Evolutionary conservation across 2,888 invertebrate species (phyloP).

Genomic region (Rhagonycha lutea): DNA sequence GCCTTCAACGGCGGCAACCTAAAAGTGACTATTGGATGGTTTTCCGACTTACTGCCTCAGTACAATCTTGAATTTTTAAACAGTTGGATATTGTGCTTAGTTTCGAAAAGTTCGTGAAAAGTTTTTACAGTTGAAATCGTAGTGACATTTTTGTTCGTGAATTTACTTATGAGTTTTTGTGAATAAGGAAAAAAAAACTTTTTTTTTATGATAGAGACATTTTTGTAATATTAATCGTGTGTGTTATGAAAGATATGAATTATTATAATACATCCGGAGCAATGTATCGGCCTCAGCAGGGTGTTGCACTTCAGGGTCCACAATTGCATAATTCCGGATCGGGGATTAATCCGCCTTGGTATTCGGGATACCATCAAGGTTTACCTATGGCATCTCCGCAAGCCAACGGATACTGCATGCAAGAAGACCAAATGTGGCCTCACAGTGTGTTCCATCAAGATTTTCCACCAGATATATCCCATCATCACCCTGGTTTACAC

Average conservation of each 20-base stretch:
- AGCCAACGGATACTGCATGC: constrained; percentile 43
- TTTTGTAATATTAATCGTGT: background rate
- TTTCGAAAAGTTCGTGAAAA: background rate
- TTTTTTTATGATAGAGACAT: background rate
- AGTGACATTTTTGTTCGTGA: background rate
- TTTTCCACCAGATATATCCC: constrained; percentile 51
- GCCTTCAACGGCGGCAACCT: background rate
- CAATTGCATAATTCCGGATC: constrained; percentile 50
- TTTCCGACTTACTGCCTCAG: background rate
- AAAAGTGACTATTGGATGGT: background rate
- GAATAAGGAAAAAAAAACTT: background rate
- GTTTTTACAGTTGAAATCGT: background rate
- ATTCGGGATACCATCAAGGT: constrained; percentile 57
- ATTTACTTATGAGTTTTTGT: background rate
- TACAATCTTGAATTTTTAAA: background rate
- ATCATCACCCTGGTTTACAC: constrained; percentile 56
- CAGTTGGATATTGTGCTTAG: background rate
- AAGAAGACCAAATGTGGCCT: constrained; percentile 55
- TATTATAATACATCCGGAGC: constrained; percentile 72
- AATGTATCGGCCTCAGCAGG: constrained; percentile 41
- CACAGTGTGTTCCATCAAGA: constrained; percentile 57
- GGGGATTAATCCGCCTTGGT: constrained; percentile 52
- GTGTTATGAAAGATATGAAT: constrained; percentile 57
- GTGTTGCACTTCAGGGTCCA: constrained; percentile 60
- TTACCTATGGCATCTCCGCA: constrained; percentile 43